phyloP scores from a whole-genome alignment of 1,140 invertebrate genomes.

The Heterodera carotae region DNA sequence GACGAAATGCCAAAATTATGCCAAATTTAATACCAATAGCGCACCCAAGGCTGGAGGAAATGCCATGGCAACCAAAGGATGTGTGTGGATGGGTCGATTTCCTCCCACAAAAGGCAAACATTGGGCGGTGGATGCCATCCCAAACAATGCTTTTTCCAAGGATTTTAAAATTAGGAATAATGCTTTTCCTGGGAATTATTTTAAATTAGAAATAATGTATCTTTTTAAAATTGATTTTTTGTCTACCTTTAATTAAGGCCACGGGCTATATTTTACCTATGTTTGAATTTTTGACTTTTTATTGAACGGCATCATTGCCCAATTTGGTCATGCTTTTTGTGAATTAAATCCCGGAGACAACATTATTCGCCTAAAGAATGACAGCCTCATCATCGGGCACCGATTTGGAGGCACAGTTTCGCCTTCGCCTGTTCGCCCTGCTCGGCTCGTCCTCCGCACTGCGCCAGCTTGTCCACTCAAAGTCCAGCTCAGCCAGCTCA shows the following conservation, averaged over 20 bases:
- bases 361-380: neutral
- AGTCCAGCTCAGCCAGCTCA: neutral
- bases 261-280: neutral
- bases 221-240: too few species aligned
- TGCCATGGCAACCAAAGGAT: neutral
- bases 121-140: neutral
- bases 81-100: neutral
- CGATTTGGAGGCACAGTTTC: constrained; percentile 19
- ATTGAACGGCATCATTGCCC: neutral
- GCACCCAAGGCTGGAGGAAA: neutral
- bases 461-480: neutral
- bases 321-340: neutral
- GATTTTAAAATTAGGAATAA: too few species aligned
- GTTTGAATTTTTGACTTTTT: neutral
- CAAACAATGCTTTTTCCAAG: too few species aligned
- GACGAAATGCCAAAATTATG: too few species aligned
- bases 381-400: neutral
- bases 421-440: constrained; percentile 17
- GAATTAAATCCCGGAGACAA: neutral
- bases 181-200: neutral
- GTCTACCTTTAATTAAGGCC: too few species aligned
- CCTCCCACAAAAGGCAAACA: neutral
- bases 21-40: too few species aligned
- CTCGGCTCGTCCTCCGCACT: neutral
- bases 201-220: neutral